phyloP scores from a whole-genome alignment of 2,888 invertebrate species.

The Zonitis immaculata region DNA sequence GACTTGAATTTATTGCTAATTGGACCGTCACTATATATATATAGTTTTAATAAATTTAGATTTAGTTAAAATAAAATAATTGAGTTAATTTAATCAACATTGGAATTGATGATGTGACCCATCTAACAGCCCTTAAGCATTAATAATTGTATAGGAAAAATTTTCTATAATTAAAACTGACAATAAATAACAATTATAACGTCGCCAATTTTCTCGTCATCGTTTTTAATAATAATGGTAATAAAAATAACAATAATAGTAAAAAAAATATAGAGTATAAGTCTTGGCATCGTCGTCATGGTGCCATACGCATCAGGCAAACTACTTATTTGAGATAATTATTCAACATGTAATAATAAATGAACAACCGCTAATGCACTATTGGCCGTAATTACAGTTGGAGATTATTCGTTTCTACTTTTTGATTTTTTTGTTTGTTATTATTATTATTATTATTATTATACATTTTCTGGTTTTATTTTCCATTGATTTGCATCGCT shows the following conservation, averaged over 20 bases:
- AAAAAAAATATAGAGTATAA: too few relatives aligned
- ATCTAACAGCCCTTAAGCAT: neutral
- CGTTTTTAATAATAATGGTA: too few relatives aligned
- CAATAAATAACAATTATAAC: conserved; percentile 18
- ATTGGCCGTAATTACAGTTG: conserved; percentile 1
- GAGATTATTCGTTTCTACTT: conserved; percentile 2
- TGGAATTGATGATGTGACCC: neutral
- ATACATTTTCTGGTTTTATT: too few relatives aligned
- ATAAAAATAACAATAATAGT: too few relatives aligned
- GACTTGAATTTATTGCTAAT: conserved; percentile 22
- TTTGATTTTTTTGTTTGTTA: neutral
- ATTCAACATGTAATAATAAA: conserved; percentile 3
- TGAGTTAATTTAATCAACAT: neutral
- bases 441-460: too few relatives aligned
- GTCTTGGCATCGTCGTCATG: conserved; percentile 1
- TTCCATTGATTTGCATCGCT: conserved; percentile 14
- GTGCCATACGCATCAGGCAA: conserved; percentile 10
- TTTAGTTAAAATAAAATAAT: neutral
- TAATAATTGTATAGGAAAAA: neutral
- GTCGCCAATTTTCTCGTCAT: conserved; percentile 7
- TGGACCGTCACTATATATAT: conserved; percentile 12
- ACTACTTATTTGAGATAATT: conserved; percentile 14
- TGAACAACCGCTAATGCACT: conserved; percentile 3
- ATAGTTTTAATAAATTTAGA: conserved; percentile 15
- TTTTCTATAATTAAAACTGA: conserved; percentile 5